phyloP scores from a whole-genome alignment of 2,113 vertebrate genomes.

The Arothron firmamentum region DNA sequence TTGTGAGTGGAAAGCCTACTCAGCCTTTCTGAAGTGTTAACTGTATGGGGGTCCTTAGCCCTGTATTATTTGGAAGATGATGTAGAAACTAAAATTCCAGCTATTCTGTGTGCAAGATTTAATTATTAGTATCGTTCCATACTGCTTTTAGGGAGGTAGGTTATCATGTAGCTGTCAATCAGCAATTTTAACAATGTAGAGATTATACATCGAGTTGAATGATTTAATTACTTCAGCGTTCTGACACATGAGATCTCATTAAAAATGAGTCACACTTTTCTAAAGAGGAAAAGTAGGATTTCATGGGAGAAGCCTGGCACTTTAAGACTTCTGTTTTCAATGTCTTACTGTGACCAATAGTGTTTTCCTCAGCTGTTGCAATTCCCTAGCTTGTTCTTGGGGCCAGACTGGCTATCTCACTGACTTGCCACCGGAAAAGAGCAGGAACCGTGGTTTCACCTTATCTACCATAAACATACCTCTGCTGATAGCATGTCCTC shows the following conservation, averaged over 20 bases:
- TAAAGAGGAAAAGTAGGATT: conserved; percentile 54
- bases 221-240: conserved; percentile 56
- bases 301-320: conserved; percentile 54
- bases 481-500: conserved; percentile 59
- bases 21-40: background rate
- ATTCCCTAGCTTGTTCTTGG: conserved; percentile 63
- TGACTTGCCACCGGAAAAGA: conserved; percentile 60
- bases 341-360: conserved; percentile 68
- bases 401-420: conserved; percentile 59
- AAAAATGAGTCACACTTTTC: conserved; percentile 50
- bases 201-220: conserved; percentile 17
- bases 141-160: too few species aligned
- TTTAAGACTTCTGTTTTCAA: conserved; percentile 59
- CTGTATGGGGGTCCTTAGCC: too few species aligned
- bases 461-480: conserved; percentile 74
- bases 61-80: conserved; percentile 27
- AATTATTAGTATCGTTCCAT: too few species aligned
- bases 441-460: conserved; percentile 63
- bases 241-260: conserved; percentile 44
- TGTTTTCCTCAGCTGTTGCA: conserved; percentile 69
- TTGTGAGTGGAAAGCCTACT: background rate
- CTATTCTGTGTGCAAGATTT: too few species aligned
- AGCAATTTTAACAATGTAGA: background rate
- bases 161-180: background rate
- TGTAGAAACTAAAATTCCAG: too few species aligned